phyloP scores from a whole-genome alignment of 1,140 invertebrate genomes.

The Eulimnadia texana region DNA sequence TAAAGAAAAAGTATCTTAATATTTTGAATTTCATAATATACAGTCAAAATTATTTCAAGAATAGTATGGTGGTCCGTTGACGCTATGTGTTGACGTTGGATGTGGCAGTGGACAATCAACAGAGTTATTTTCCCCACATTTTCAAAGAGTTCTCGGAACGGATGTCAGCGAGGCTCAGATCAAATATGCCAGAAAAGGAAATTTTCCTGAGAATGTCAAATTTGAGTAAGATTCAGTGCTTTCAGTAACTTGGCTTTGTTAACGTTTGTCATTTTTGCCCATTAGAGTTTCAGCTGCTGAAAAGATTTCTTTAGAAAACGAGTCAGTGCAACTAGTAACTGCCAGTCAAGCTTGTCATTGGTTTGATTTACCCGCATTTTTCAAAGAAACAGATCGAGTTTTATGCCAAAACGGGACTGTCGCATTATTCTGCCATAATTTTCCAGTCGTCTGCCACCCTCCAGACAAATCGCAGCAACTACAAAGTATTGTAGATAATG shows the following conservation, averaged over 20 bases:
- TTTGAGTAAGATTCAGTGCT: background rate
- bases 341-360: conserved; percentile 32
- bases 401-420: conserved; percentile 30
- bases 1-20: conserved; percentile 3
- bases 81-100: conserved; percentile 29
- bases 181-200: conserved; percentile 24
- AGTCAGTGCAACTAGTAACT: conserved; percentile 31
- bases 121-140: conserved; percentile 27
- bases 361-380: conserved; percentile 34
- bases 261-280: background rate
- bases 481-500: background rate
- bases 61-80: conserved; percentile 19
- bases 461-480: background rate
- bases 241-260: background rate
- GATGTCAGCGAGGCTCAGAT: conserved; percentile 30
- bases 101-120: conserved; percentile 36
- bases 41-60: conserved; percentile 1
- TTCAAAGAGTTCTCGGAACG: conserved; percentile 29
- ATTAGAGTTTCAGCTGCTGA: conserved; percentile 28
- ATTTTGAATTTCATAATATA: background rate
- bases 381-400: conserved; percentile 30
- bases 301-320: conserved; percentile 23
- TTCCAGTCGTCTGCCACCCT: conserved; percentile 12
- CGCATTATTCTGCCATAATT: conserved; percentile 28
- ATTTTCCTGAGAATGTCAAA: conserved; percentile 22